phyloP scores from a whole-genome alignment of 35 echinoderm and acorn worm species.

The Acanthaster planci region DNA sequence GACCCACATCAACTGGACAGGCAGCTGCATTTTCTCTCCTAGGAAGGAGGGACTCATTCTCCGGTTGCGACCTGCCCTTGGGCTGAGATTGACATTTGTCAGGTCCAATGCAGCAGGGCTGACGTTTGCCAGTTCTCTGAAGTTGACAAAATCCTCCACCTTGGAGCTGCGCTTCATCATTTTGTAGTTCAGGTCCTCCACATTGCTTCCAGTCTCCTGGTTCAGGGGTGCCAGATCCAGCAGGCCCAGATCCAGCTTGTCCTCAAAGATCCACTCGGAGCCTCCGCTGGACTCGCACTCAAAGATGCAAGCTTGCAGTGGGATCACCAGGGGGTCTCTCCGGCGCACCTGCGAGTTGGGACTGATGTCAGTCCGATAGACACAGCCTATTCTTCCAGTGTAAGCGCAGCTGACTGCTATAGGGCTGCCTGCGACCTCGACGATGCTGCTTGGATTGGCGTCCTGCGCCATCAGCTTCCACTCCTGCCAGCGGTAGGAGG shows the following conservation, averaged over 20 bases:
- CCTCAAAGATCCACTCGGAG: conserved; percentile 93
- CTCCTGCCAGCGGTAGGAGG: conserved; percentile 85
- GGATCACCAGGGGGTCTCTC: conserved; percentile 14
- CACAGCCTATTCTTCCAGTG: conserved; percentile 91
- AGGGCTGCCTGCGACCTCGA: conserved; percentile 70
- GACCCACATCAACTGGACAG: conserved; percentile 91
- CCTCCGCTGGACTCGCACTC: conserved; percentile 98
- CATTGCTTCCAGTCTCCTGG: conserved; percentile 42
- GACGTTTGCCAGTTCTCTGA: conserved; percentile 29
- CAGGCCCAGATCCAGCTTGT: conserved; percentile 72
- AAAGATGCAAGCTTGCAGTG: conserved; percentile 69
- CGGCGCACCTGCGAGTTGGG: not conserved
- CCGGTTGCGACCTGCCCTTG: conserved; percentile 31
- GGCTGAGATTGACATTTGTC: conserved; percentile 16
- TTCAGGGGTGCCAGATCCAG: conserved; percentile 55
- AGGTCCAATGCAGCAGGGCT: conserved; percentile 37
- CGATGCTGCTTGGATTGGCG: conserved; percentile 51
- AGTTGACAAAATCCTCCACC: conserved; percentile 80
- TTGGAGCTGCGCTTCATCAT: conserved; percentile 97
- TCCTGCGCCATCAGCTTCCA: conserved; percentile 85
- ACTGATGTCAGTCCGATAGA: conserved; percentile 56
- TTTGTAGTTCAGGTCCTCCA: conserved; percentile 78
- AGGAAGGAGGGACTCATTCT: not conserved
- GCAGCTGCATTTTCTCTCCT: conserved; percentile 31
- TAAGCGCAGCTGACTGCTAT: conserved; percentile 89